Evolutionary conservation across 2,888 invertebrate species (phyloP).

Genomic region (Hirtodrosophila histrioides): DNA sequence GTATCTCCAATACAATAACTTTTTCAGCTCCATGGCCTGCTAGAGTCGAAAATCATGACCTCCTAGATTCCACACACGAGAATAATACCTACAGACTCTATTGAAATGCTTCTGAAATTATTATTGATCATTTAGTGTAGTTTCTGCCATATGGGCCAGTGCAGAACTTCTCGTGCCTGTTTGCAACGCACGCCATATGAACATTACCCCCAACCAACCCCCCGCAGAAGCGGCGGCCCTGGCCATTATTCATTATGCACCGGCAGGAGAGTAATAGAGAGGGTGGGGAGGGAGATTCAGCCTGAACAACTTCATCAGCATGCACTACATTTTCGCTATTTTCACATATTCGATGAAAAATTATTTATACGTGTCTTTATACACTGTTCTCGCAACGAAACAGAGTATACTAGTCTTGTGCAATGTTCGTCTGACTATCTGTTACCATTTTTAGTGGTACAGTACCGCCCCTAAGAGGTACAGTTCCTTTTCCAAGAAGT

Average conservation of each 20-base stretch:
- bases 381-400: too few species aligned
- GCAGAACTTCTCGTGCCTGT: slow-evolving; percentile 24
- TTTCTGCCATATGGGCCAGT: slow-evolving; percentile 36
- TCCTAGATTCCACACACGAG: background rate
- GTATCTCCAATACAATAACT: background rate
- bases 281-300: slow-evolving; percentile 3
- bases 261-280: background rate
- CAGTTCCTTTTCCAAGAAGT: too few species aligned
- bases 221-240: slow-evolving; percentile 29
- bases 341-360: slow-evolving; percentile 69
- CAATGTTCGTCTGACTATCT: too few species aligned
- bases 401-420: too few species aligned
- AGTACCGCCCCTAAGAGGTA: too few species aligned
- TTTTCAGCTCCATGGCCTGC: slow-evolving; percentile 2
- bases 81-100: background rate
- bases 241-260: slow-evolving; percentile 56
- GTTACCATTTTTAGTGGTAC: too few species aligned
- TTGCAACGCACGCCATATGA: slow-evolving; percentile 66
- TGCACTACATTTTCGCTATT: slow-evolving; percentile 48
- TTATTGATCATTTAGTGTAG: slow-evolving; percentile 44
- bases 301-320: slow-evolving; percentile 65
- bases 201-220: slow-evolving; percentile 47
- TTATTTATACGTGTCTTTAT: slow-evolving; percentile 56
- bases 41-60: background rate
- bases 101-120: slow-evolving; percentile 3